Conservation (phyloP, 2,113 vertebrate species). For the Lophius piscatorius region DNA sequence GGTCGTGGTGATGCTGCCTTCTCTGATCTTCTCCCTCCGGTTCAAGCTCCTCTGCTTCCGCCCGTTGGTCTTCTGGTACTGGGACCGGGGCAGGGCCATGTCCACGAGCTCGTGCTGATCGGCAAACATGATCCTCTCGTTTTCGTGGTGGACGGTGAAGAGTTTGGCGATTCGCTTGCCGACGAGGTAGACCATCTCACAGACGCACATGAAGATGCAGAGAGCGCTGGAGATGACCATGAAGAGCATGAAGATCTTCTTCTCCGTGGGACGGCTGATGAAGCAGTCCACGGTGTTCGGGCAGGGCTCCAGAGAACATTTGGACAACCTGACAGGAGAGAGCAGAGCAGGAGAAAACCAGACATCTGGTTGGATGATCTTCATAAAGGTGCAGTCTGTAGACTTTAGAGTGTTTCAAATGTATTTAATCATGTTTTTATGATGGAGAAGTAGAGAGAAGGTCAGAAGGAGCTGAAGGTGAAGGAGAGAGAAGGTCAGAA, state of each 20-base stretch:
- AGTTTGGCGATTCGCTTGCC: conserved; percentile 80
- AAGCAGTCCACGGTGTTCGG: conserved; percentile 86
- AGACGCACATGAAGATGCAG: conserved; percentile 88
- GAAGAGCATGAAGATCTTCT: conserved; percentile 95
- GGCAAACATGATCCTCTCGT: conserved; percentile 41
- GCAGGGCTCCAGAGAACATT: conserved; percentile 85
- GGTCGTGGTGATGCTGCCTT: conserved; percentile 6
- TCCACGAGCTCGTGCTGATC: conserved; percentile 59
- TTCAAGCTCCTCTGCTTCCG: conserved; percentile 56
- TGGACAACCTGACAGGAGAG: conserved; percentile 73
- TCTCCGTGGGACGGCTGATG: conserved; percentile 92
- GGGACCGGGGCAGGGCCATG: conserved; percentile 41
- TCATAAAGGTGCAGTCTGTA: no score
- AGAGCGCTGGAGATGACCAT: conserved; percentile 85
- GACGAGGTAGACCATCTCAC: conserved; percentile 87
- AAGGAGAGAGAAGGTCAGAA: no score
- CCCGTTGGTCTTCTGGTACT: conserved; percentile 32
- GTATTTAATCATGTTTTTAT: no score
- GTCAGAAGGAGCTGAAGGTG: no score
- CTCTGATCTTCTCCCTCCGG: conserved; percentile 34
- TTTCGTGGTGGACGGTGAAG: conserved; percentile 11
- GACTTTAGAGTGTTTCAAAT: no score
- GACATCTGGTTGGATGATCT: no score
- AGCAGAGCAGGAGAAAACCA: neutral
- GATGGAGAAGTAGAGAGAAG: no score